A percentile compares a stretch with the other conserved stretches of the same genome.
These are phyloP conservation scores for Achroia grisella DNA, from an alignment of 1,140 invertebrate species.

Conservation along the genomic window DNA sequence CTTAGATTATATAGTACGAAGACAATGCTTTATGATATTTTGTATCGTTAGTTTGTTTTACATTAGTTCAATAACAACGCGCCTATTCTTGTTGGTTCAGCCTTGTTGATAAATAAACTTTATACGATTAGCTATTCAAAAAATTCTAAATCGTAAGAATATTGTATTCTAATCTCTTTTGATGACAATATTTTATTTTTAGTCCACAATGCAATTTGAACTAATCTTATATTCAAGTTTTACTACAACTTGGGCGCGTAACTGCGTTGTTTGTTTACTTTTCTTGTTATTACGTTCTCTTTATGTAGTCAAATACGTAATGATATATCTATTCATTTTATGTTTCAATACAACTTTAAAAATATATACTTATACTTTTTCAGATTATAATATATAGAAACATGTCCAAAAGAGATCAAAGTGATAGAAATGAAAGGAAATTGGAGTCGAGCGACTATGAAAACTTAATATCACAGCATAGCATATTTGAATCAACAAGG, in stretches of 20 bases:
- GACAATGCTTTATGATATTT: neutral
- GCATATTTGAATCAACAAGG: constrained; percentile 60
- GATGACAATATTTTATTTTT: no score
- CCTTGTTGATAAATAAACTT: neutral
- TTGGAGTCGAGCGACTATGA: constrained; percentile 68
- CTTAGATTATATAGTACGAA: neutral
- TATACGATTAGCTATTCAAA: neutral
- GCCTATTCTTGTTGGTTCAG: constrained; percentile 23
- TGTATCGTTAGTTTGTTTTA: constrained; percentile 2
- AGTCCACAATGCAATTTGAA: no score
- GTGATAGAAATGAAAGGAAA: constrained; percentile 62
- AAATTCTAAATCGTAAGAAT: no score
- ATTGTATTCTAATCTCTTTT: no score
- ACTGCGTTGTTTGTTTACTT: constrained; percentile 67
- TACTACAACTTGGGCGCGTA: constrained; percentile 23
- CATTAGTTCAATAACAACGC: constrained; percentile 6
- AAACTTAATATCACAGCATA: constrained; percentile 67
- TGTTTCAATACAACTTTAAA: neutral
- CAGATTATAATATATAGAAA: constrained; percentile 18
- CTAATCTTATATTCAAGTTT: no score
- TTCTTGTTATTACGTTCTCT: constrained; percentile 1
- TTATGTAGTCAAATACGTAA: no score
- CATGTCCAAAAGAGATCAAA: constrained; percentile 67
- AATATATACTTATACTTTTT: neutral
- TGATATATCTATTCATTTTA: no score